Percentiles rank a stretch among this genome's conserved stretches.
Conservation (phyloP, 1,140 invertebrate genomes). For the Meloidogyne chitwoodi region DNA sequence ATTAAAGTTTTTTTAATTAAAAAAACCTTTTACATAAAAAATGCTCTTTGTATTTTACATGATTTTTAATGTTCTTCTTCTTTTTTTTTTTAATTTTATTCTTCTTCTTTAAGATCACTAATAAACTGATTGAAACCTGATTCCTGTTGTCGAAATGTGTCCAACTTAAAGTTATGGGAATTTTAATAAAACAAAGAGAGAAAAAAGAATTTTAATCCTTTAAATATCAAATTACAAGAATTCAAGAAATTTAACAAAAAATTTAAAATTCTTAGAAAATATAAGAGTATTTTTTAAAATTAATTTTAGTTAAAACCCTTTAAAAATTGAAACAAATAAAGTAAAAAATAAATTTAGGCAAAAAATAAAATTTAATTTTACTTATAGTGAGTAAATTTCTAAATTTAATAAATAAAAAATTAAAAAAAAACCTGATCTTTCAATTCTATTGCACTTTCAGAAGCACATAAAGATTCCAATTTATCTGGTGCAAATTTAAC, state of each 20-base stretch:
- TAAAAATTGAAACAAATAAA: no score
- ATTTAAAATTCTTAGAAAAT: no score
- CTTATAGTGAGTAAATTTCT: no score
- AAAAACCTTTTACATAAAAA: neutral
- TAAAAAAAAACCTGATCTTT: slow-evolving; percentile 19
- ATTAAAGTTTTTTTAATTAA: no score
- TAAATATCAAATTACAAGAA: neutral
- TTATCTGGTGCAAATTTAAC: slow-evolving; percentile 25
- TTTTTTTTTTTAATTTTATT: neutral
- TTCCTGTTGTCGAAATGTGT: neutral
- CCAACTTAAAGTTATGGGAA: neutral
- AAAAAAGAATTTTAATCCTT: neutral
- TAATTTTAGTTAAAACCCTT: no score
- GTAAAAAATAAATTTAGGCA: no score
- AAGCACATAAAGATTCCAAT: slow-evolving; percentile 24
- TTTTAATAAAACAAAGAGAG: neutral
- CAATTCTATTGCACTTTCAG: slow-evolving; percentile 9
- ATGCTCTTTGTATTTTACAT: neutral
- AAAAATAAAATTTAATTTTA: no score
- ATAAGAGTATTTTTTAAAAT: no score
- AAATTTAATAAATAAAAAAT: slow-evolving; percentile 9
- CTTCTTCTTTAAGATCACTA: neutral
- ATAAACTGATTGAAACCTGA: neutral
- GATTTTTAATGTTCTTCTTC: neutral
- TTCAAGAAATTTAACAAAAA: neutral